A percentile compares a stretch with the other conserved stretches of the same genome.
Evolutionary conservation across 2,888 invertebrate species (phyloP).

Genomic region (Oscheius sp.): DNA sequence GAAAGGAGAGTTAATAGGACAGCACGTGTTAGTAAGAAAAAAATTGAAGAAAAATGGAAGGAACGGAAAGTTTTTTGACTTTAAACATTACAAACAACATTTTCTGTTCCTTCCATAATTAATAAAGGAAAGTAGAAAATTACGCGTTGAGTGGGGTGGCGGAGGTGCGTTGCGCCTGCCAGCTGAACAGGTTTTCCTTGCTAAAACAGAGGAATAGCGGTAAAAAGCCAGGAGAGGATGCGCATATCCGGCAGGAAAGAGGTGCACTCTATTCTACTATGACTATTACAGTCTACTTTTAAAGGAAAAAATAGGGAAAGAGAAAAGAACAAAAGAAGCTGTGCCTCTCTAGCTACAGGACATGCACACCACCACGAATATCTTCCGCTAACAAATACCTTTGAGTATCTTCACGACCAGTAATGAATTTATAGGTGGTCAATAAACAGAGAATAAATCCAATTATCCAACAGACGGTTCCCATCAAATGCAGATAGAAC

Average conservation of each 20-base stretch:
- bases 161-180: conserved; percentile 57
- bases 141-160: conserved; percentile 57
- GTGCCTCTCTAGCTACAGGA: conserved; percentile 32
- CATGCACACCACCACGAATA: conserved; percentile 21
- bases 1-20: conserved; percentile 22
- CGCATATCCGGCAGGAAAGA: conserved; percentile 24
- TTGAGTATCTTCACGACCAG: conserved; percentile 48
- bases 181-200: conserved; percentile 61
- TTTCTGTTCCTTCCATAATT: background rate
- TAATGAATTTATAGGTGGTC: conserved; percentile 68
- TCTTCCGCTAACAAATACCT: conserved; percentile 43
- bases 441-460: conserved; percentile 67
- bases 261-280: conserved; percentile 1
- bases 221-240: conserved; percentile 12
- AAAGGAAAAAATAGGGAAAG: background rate
- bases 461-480: conserved; percentile 67
- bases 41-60: conserved; percentile 28
- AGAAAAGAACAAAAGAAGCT: conserved; percentile 16
- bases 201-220: conserved; percentile 40
- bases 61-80: background rate
- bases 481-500: conserved; percentile 71
- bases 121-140: conserved; percentile 38
- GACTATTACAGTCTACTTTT: background rate
- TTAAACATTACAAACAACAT: background rate
- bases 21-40: conserved; percentile 18